Conservation (phyloP, 2,797 vertebrate species). For the Halcyon chelicuti region DNA sequence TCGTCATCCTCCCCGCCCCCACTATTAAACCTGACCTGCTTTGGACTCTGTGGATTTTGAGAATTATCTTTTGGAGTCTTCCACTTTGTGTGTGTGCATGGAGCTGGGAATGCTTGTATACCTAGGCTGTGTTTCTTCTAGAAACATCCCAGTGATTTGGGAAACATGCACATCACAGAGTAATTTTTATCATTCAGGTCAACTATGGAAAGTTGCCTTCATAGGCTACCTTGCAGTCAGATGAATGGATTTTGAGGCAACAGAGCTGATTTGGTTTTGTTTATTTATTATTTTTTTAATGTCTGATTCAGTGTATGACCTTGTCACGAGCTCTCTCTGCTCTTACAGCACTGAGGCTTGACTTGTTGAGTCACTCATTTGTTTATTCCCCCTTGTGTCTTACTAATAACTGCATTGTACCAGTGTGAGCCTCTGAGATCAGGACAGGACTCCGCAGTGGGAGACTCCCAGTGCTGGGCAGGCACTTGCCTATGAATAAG, state of each 20-base stretch:
- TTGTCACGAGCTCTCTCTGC: not conserved
- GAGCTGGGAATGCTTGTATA: not conserved
- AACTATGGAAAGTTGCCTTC: not conserved
- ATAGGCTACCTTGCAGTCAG: not conserved
- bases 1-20: no score
- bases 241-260: not conserved
- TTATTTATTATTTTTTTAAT: not conserved
- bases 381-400: not conserved
- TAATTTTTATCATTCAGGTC: not conserved
- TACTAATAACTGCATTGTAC: not conserved
- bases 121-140: not conserved
- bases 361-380: not conserved
- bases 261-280: not conserved
- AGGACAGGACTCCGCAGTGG: not conserved
- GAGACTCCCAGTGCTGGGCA: not conserved
- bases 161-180: not conserved
- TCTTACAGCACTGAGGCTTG: not conserved
- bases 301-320: not conserved
- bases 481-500: not conserved
- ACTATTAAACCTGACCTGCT: not conserved
- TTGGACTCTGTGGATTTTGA: not conserved
- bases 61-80: not conserved
- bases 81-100: not conserved
- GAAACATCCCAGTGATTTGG: not conserved
- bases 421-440: not conserved